These are phyloP conservation scores for Colletes gigas DNA, from an alignment of 1,140 invertebrate species.

Conservation along the genomic window DNA sequence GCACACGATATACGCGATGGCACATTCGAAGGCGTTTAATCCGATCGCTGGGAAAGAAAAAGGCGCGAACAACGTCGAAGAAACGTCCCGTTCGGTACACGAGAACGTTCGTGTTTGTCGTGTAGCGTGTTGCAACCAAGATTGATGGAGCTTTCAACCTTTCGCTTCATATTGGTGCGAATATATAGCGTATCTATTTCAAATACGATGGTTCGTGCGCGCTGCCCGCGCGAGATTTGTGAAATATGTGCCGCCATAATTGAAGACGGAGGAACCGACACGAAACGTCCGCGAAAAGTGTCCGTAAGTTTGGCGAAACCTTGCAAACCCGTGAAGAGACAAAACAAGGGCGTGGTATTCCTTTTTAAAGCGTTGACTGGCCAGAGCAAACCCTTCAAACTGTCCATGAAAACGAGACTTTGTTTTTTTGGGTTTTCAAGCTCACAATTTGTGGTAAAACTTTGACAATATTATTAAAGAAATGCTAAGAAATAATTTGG, in stretches of 20 bases:
- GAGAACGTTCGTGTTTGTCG: slow-evolving; percentile 19
- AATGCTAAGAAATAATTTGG: too few species aligned
- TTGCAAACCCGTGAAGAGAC: not conserved
- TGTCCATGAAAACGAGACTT: too few species aligned
- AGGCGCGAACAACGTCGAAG: slow-evolving; percentile 8
- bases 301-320: too few species aligned
- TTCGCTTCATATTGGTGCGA: slow-evolving; percentile 22
- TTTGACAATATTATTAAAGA: too few species aligned
- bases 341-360: too few species aligned
- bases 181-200: slow-evolving; percentile 31
- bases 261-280: not conserved
- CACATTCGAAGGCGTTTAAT: not conserved
- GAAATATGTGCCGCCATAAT: slow-evolving; percentile 7
- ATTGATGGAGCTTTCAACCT: slow-evolving; percentile 34
- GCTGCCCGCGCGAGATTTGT: not conserved
- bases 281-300: too few species aligned
- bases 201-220: slow-evolving; percentile 1
- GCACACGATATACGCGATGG: too few species aligned
- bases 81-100: not conserved
- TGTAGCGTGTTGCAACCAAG: slow-evolving; percentile 11
- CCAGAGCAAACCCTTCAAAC: too few species aligned
- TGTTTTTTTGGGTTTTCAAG: too few species aligned
- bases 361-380: too few species aligned
- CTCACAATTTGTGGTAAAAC: too few species aligned
- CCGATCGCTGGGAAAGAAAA: not conserved